Base-by-base conservation (phyloP, 1,140 invertebrate genomes). In the honey bee (Apis mellifera) region DNA sequence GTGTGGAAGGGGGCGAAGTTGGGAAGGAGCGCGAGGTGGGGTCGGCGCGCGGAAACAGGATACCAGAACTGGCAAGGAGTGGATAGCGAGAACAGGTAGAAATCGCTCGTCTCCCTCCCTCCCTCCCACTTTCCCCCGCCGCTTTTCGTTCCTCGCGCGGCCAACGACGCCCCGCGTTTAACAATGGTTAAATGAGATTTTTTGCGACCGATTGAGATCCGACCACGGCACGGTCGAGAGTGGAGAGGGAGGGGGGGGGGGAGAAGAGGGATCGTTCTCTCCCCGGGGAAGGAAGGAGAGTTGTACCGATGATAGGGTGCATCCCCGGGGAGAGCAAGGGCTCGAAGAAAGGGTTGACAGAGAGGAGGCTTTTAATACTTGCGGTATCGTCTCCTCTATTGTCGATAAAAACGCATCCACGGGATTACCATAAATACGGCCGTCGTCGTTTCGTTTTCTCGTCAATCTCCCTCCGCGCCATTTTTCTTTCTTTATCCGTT, bases 141-240 rank as follows among this genome's bases (percentile, higher is more conserved):
- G 73, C 80, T 82, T 82, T 88, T 59, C 26, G 72, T 86, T 82
- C 76, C 78, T 80, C 65, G 42, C 69, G 57, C 83, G 62, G 32
- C 78, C 81, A 74, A 85, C 90, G 92, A 90, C 91, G 87, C 90
- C 84, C 48, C 50, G 78, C 65, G 32, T 32, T 32, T 82, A 86
- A 93, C 92, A 93, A 93, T 93, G 90, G 91, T 92, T 92, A 93
- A 93, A 93, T 93, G 93, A 93, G 92, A 93, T 93, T 93, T 93
- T 93, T 93, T 92, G 90, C 89, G 90, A 93, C 84, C 92, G 92
- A 93, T 93, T 92, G 92, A 92, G 92, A 93, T 92, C 89, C 87
- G 84, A 91, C 89, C 90, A 88, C 84, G 85, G 85, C 21, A 48
- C 62, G 71, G 73, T 83, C 90, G 88, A 52, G 60, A 32, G 69